Evolutionary conservation across 2,888 invertebrate genomes (phyloP).

Genomic region (Ectemnius lituratus): DNA sequence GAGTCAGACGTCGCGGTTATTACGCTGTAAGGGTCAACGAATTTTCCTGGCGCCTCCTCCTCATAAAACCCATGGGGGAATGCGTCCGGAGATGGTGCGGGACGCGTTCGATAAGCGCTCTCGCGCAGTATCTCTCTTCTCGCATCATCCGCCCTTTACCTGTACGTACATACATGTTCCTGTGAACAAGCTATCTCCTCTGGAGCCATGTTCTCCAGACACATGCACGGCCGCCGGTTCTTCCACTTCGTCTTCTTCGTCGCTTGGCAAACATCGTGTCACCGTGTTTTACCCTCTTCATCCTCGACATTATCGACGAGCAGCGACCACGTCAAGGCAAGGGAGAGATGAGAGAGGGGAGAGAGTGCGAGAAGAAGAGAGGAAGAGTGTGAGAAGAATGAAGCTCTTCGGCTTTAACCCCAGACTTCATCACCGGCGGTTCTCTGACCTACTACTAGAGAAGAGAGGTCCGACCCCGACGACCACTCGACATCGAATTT

Average conservation of each 20-base stretch:
- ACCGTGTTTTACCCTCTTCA: slow-evolving; percentile 40
- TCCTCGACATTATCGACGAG: slow-evolving; percentile 49
- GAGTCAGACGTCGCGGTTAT: slow-evolving; percentile 58
- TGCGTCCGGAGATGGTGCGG: slow-evolving; percentile 44
- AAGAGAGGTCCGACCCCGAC: slow-evolving; percentile 7
- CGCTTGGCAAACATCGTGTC: slow-evolving; percentile 56
- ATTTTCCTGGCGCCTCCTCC: slow-evolving; percentile 58
- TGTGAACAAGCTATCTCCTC: slow-evolving; percentile 9
- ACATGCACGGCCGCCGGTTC: not conserved
- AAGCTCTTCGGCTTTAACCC: slow-evolving; percentile 30
- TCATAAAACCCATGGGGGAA: slow-evolving; percentile 55
- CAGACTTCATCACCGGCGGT: slow-evolving; percentile 20
- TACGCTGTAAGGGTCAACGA: slow-evolving; percentile 65
- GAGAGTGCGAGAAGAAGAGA: too few species aligned
- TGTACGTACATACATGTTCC: not conserved
- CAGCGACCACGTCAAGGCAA: slow-evolving; percentile 9
- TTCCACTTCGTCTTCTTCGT: slow-evolving; percentile 21
- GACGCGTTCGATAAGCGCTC: slow-evolving; percentile 50
- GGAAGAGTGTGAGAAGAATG: slow-evolving; percentile 33
- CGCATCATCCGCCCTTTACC: slow-evolving; percentile 13
- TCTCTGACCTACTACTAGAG: slow-evolving; percentile 27
- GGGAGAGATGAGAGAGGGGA: too few species aligned
- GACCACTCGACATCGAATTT: slow-evolving; percentile 34
- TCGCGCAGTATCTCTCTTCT: not conserved
- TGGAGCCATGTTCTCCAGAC: too few species aligned